Evolutionary conservation across 2,888 invertebrate species (phyloP).

Genomic region (Melinopterus prodromus): DNA sequence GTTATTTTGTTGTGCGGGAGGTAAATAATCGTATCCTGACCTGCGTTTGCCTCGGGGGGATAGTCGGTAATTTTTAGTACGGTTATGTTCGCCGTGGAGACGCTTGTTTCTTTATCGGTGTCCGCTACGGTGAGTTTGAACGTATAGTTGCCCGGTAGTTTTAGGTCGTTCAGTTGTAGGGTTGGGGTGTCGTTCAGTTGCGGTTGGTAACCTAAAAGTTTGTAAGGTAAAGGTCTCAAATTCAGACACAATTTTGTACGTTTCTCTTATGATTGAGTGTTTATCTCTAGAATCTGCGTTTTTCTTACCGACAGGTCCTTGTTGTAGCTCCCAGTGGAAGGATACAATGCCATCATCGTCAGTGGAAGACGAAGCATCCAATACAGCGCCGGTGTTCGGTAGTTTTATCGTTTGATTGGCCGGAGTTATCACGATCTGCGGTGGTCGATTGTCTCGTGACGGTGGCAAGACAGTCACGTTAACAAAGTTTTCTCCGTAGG

Average conservation of each 20-base stretch:
- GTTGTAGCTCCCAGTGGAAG: constrained; percentile 93
- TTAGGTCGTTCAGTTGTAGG: constrained; percentile 83
- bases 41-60: constrained; percentile 94
- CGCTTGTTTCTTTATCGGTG: constrained; percentile 86
- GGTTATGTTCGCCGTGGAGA: constrained; percentile 86
- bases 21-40: constrained; percentile 86
- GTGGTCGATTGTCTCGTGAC: constrained; percentile 82
- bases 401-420: constrained; percentile 85
- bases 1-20: constrained; percentile 79
- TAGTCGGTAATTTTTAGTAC: constrained; percentile 93
- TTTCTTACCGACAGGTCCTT: constrained; percentile 73
- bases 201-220: constrained; percentile 80
- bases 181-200: constrained; percentile 82
- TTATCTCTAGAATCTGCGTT: not conserved
- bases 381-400: constrained; percentile 88
- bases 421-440: constrained; percentile 87
- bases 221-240: too few relatives aligned
- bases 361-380: constrained; percentile 75
- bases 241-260: too few relatives aligned
- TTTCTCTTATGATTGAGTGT: not conserved
- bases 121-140: constrained; percentile 92
- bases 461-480: constrained; percentile 91
- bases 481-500: constrained; percentile 83
- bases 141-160: constrained; percentile 87
- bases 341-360: constrained; percentile 86